phyloP scores from a whole-genome alignment of 2,888 invertebrate species.

The Leptopilina syphax region DNA sequence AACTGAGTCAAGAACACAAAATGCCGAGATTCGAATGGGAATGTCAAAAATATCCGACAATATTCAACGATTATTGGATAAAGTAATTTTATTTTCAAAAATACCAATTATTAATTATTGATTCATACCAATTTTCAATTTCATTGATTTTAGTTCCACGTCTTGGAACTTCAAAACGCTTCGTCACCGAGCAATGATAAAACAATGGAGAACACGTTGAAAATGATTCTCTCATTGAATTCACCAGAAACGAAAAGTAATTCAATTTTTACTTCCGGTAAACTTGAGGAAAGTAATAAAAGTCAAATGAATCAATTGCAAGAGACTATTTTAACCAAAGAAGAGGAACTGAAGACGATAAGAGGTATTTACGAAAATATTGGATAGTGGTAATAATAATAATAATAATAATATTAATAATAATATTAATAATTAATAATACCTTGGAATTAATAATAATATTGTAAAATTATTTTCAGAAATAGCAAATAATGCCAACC shows the following conservation, averaged over 20 bases:
- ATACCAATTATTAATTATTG: background rate
- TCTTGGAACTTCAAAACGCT: conserved; percentile 69
- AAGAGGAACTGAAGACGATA: conserved; percentile 52
- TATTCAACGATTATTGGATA: conserved; percentile 81
- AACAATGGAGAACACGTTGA: conserved; percentile 64
- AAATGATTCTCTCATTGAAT: conserved; percentile 64
- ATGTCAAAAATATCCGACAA: conserved; percentile 82
- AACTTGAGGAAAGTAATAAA: background rate
- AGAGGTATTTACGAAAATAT: conserved; percentile 50
- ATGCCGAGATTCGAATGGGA: conserved; percentile 83
- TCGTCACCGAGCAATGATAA: conserved; percentile 61
- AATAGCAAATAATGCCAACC: conserved; percentile 15
- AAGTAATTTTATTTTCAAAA: conserved; percentile 64
- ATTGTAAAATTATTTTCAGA: conserved; percentile 13
- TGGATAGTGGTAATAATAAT: background rate
- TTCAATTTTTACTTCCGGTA: conserved; percentile 7
- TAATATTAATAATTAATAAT: background rate
- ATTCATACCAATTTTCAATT: background rate
- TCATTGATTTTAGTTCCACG: conserved; percentile 64
- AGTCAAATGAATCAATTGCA: conserved; percentile 50
- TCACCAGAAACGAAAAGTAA: conserved; percentile 44
- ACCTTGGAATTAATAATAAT: background rate
- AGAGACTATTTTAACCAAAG: conserved; percentile 50
- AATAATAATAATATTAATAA: background rate
- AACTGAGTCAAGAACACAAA: conserved; percentile 82